These are phyloP conservation scores for Parus major DNA, from an alignment of 2,113 vertebrate species.

Conservation along the genomic window DNA sequence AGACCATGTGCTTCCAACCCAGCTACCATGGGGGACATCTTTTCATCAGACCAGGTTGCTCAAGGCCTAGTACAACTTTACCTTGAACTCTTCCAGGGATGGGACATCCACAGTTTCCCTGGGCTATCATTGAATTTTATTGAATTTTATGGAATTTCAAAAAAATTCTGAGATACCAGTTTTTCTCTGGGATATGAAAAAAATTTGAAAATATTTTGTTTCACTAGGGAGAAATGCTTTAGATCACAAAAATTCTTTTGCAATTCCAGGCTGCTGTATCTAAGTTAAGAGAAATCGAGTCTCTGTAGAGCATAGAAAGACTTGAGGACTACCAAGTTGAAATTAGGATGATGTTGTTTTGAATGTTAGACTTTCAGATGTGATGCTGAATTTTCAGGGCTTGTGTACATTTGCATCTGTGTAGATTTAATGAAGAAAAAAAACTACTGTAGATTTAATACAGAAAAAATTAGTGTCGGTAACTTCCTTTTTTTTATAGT, in stretches of 20 bases:
- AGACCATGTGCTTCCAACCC: not conserved
- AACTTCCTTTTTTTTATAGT: not conserved
- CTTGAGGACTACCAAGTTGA: not conserved
- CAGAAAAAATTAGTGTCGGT: not conserved
- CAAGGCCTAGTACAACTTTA: not conserved
- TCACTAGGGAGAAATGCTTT: not conserved
- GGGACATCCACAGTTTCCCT: not conserved
- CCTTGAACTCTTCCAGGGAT: not conserved
- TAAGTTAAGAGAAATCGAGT: not conserved
- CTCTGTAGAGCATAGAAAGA: not conserved
- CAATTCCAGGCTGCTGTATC: not conserved
- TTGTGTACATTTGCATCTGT: not conserved
- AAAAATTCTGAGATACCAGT: not conserved
- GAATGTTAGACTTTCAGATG: not conserved
- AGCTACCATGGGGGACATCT: fast-evolving
- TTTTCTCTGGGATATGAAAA: not conserved
- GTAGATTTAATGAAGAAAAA: not conserved
- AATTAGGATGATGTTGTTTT: not conserved
- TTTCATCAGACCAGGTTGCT: not conserved
- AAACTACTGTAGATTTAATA: not conserved
- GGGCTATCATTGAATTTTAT: not conserved
- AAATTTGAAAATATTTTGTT: not conserved
- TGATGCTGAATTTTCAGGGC: not conserved
- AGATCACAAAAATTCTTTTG: not conserved
- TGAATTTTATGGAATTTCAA: not conserved